Base-by-base conservation (phyloP, 2,888 invertebrate species). In the Lissonota sp. region DNA sequence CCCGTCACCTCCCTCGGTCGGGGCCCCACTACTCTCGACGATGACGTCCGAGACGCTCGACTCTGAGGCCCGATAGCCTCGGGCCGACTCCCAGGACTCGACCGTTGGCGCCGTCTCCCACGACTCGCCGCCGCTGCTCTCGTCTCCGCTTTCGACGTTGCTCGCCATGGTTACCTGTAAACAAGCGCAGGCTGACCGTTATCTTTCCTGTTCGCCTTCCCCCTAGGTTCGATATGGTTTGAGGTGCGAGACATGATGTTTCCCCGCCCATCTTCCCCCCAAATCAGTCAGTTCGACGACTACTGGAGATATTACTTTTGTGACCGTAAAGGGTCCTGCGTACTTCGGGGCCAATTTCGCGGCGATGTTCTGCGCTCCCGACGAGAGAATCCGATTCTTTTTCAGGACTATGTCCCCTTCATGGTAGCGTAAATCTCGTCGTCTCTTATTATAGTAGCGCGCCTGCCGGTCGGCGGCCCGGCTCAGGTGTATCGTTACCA, bases 261-360 rank as follows among this genome's bases (percentile, higher is more conserved):
- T 39, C 8, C 58, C 58, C 10, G 58, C 58, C 7, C n/a, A n/a
- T 39, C 39, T 37, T 5, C 58, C 58, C 1, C n/a, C 39, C 4
- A 6, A 6, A 39, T 39, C 58, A 5, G 58, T n/a, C 37, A 40
- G 39, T 12, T 40, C 58, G 10, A 58, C 58, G 1, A 58, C 40
- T 10, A 6, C 39, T 7, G 64, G 64, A 46, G 64, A 49, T n/a
- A 26, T 26, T n/a, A 64, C 12, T 4, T n/a, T 26, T 7, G 81
- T 67, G 1, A 60, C 14, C 4, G 3, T n/a, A 44, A 26, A 87
- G 4, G 85, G 87, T 4, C 86, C 85, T 0, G 78, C 44, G 73
- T 75, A 88, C 63, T 83, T 86, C 0, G 81, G 82, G 1, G 86
- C 86, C 37, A 89, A 77, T 44, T 89, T 89, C 0, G 84, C 76